Evolutionary conservation across 2,797 vertebrate genomes (phyloP).

Genomic region (Rhyacichthys aspro): DNA sequence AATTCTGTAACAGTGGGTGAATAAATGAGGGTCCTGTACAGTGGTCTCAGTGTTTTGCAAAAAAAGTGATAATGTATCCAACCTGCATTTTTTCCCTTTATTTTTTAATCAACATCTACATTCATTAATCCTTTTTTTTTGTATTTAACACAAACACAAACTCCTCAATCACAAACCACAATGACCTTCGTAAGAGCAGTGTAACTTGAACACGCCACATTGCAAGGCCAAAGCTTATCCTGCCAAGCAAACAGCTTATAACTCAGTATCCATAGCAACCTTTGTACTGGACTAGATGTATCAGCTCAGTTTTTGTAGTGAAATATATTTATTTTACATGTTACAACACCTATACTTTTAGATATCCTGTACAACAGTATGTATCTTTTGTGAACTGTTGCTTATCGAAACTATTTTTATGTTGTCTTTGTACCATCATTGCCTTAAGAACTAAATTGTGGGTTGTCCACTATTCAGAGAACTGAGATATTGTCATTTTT

Average conservation of each 20-base stretch:
- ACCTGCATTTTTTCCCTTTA: no score
- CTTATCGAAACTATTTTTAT: constrained; percentile 55
- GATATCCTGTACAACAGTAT: constrained; percentile 50
- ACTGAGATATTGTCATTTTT: constrained; percentile 49
- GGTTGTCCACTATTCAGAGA: constrained; percentile 46
- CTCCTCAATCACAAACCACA: background rate
- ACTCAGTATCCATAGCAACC: constrained; percentile 42
- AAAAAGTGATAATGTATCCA: background rate
- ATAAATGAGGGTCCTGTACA: constrained; percentile 67
- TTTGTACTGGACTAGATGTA: constrained; percentile 27
- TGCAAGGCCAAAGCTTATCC: constrained; percentile 42
- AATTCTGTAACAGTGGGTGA: constrained; percentile 60
- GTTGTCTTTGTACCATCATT: constrained; percentile 65
- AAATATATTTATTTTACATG: constrained; percentile 51
- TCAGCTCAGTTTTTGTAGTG: constrained; percentile 45
- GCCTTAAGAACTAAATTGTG: constrained; percentile 71
- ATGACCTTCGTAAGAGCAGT: constrained; percentile 18
- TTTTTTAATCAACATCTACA: background rate
- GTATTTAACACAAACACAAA: constrained; percentile 3
- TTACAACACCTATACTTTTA: constrained; percentile 20
- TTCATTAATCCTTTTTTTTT: constrained; percentile 8
- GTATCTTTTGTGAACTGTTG: constrained; percentile 56
- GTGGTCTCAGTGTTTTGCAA: constrained; percentile 47
- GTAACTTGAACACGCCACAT: constrained; percentile 12
- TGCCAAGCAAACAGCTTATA: constrained; percentile 25